phyloP scores from a whole-genome alignment of 1,140 invertebrate species.

The Magallana ariakensis region DNA sequence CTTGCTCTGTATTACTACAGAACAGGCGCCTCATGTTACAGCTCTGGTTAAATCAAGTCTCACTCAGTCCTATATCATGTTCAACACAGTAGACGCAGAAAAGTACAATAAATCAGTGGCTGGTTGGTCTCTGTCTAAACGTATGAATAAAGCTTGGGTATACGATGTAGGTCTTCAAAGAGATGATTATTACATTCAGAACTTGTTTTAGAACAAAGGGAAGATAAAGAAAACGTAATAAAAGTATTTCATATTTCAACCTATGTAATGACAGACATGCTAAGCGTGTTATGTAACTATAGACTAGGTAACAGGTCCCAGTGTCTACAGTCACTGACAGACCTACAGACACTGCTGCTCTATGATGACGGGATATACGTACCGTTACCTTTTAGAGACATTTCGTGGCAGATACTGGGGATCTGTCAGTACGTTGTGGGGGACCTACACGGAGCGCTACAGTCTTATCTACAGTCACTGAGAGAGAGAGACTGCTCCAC shows the following conservation, averaged over 20 bases:
- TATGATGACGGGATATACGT: not conserved
- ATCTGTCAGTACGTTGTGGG: not conserved
- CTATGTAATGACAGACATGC: not conserved
- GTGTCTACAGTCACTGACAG: not conserved
- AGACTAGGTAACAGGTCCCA: not conserved
- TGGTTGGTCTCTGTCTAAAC: not conserved
- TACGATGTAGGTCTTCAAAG: not conserved
- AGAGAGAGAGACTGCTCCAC: not conserved
- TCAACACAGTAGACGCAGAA: not conserved
- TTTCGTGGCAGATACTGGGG: not conserved
- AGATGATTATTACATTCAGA: not conserved
- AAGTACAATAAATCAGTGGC: not conserved
- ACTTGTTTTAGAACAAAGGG: not conserved
- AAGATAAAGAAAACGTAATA: not conserved
- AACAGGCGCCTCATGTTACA: not conserved
- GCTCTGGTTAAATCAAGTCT: not conserved
- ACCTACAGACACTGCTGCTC: not conserved
- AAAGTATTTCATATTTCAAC: not conserved
- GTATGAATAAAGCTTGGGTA: not conserved
- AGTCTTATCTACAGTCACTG: not conserved
- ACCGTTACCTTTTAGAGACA: not conserved
- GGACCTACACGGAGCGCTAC: not conserved
- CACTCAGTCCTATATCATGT: not conserved
- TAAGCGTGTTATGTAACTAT: not conserved
- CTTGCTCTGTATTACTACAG: not conserved